Evolutionary conservation across 2,888 invertebrate genomes (phyloP), one percentile per base, ranked within the genome.

Genomic region (Hyppa rectilinea): DNA sequence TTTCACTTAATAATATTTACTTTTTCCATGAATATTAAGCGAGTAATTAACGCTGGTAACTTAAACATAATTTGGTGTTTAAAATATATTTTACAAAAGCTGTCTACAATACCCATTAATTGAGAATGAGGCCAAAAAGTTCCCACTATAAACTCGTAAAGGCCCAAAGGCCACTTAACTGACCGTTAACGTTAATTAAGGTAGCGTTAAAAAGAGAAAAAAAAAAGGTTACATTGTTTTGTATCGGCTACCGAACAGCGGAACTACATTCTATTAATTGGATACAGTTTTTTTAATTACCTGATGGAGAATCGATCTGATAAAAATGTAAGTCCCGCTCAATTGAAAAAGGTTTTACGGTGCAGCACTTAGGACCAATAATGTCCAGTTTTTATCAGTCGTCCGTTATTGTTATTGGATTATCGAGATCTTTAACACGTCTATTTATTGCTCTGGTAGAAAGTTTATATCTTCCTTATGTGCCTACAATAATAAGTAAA

Each of bases 211-310:
- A 85, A 52, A 58, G 60, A 87, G 88, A 89, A 89, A 90, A 91
- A 90, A 91, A 92, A 90, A 92, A 89, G 88, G 87, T 85, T 87
- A 90, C 91, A 93, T 94, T 94, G 94, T 94, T 92, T 89, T 86
- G 88, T 88, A 78, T 74, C 85, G 58, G 78, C 85, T 85, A 84
- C 85, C 71, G 85, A 82, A 75, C 83, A 82, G 88, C 87, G 89
- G 88, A 92, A 92, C 89, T 92, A 93, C 94, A 92, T 93, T 94
- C 92, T 87, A 93, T 94, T 94, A 95, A 95, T 95, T 95, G 94
- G 92, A 90, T 85, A 88, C 89, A 89, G 90, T 88, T 89, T 90
- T 71, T 92, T 93, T 94, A 94, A 94, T 95, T 94, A 94, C 91
- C 89, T 85, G 88, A 89, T 89, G 88, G 86, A 87, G 86, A 84